Evolutionary conservation across 2,797 vertebrate species (phyloP).

Genomic region (Rhinoraja longicauda): DNA sequence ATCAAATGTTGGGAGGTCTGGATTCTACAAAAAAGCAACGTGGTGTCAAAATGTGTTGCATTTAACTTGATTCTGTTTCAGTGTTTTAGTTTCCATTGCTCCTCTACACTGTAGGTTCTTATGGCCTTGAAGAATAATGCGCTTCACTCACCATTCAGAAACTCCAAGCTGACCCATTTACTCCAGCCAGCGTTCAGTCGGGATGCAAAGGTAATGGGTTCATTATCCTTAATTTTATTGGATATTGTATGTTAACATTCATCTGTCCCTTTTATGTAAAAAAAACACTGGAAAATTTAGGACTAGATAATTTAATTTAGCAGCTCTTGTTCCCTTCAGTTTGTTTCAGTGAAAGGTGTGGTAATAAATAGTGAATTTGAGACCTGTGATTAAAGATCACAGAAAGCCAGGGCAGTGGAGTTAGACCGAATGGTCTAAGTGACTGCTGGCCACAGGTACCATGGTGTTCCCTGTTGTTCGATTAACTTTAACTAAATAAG

Average conservation of each 20-base stretch:
- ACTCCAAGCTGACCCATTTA: conserved; percentile 58
- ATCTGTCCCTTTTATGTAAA: conserved; percentile 14
- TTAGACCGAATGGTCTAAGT: not conserved
- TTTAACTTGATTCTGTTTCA: not conserved
- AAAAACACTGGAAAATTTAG: not conserved
- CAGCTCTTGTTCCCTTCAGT: not conserved
- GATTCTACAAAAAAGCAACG: not conserved
- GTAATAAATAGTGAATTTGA: not conserved
- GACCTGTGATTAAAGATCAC: not conserved
- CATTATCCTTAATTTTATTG: not conserved
- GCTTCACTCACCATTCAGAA: conserved; percentile 59
- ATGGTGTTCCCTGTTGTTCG: not conserved
- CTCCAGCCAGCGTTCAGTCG: conserved; percentile 59
- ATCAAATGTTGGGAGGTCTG: too few relatives aligned
- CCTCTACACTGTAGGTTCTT: conserved; percentile 51
- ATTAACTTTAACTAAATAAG: not conserved
- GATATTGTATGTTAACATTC: not conserved
- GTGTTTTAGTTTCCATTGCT: conserved; percentile 8
- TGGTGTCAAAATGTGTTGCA: not conserved
- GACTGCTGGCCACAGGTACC: not conserved
- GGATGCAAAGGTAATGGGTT: conserved; percentile 54
- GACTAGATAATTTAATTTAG: not conserved
- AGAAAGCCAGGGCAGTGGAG: not conserved
- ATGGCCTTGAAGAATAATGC: conserved; percentile 54
- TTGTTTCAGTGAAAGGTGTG: not conserved